Percentiles rank a stretch among this genome's conserved stretches.
These are phyloP conservation scores for Salvelinus alpinus DNA, from an alignment of 2,113 vertebrate genomes.

Conservation along the genomic window DNA sequence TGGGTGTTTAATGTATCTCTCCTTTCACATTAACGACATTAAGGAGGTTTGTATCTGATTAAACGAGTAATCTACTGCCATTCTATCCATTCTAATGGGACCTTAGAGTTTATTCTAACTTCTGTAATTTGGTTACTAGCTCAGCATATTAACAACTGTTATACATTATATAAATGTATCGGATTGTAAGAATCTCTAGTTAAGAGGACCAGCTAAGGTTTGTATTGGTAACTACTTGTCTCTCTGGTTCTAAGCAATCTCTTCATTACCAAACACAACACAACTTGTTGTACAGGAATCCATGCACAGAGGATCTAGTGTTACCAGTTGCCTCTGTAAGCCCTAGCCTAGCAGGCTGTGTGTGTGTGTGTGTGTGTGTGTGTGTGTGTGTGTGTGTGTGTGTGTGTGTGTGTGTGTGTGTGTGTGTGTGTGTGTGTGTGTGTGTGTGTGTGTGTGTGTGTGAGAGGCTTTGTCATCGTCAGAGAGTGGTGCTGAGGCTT, in stretches of 20 bases:
- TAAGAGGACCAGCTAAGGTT: too few species aligned
- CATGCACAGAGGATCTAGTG: slow-evolving; percentile 3
- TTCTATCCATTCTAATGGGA: too few species aligned
- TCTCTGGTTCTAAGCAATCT: too few species aligned
- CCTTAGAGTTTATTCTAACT: too few species aligned
- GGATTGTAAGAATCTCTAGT: too few species aligned
- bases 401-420: slow-evolving; percentile 13
- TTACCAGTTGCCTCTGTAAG: slow-evolving; percentile 45
- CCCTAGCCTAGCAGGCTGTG: slow-evolving; percentile 25
- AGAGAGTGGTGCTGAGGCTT: slow-evolving; percentile 16
- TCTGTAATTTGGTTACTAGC: too few species aligned
- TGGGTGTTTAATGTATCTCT: slow-evolving; percentile 28
- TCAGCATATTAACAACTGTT: too few species aligned
- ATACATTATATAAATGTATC: too few species aligned
- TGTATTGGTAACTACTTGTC: too few species aligned
- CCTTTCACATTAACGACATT: background rate
- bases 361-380: slow-evolving; percentile 17
- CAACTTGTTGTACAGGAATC: slow-evolving; percentile 31
- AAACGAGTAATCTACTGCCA: too few species aligned
- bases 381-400: slow-evolving; percentile 13
- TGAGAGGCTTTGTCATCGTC: slow-evolving; percentile 36
- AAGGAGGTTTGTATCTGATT: background rate
- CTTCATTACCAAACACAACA: background rate
- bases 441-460: too few species aligned
- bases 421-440: slow-evolving; percentile 8